Evolutionary conservation across 2,797 vertebrate genomes (phyloP), one percentile per base, ranked within the genome.

Genomic region (Otolemur crassicaudatus): DNA sequence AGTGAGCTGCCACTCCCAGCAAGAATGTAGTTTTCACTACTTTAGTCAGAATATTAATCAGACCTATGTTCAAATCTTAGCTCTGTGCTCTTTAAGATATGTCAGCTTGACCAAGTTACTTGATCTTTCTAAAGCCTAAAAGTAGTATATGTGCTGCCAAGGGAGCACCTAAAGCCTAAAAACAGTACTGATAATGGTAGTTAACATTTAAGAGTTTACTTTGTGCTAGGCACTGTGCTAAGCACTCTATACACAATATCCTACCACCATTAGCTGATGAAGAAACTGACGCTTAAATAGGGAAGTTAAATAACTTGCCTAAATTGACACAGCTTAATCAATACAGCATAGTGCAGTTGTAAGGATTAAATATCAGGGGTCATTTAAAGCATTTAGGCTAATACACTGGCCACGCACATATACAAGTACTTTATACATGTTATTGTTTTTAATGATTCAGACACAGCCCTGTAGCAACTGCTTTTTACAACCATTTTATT

Each of bases 101-200:
- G 23, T 65, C 80, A 91, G 34, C 72, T 92, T 95, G 77, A 95
- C 93, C 16, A 95, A 84, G 49, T 56, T 96, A 61, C n/a, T 84
- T 93, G 22, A 2, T 76, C 63, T 88, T 87, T 91, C 56, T 79
- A 95, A 96, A 96, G 27, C 61, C 27, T 87, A 69, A 92, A 92
- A 89, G 27, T 56, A 94, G n/a, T 83, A 76, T 69, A 69, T 69
- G 31, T 69, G 31, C 31, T 69, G 65, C 65, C 65, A n/a, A 69
- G 31, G n/a, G 31, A 69, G 31, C 31, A n/a, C 8, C 61, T 79
- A 95, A 96, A 95, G 31, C 61, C 23, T 90, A 70, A 92, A 93
- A 89, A 29, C 56, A 94, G n/a, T 87, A 80, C 34, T 77, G 65
- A 77, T 60, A 86, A 85, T 93, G 90, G 91, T 37, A 87, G 12